phyloP scores from a whole-genome alignment of 2,797 vertebrate genomes.

The Dipus sagitta region DNA sequence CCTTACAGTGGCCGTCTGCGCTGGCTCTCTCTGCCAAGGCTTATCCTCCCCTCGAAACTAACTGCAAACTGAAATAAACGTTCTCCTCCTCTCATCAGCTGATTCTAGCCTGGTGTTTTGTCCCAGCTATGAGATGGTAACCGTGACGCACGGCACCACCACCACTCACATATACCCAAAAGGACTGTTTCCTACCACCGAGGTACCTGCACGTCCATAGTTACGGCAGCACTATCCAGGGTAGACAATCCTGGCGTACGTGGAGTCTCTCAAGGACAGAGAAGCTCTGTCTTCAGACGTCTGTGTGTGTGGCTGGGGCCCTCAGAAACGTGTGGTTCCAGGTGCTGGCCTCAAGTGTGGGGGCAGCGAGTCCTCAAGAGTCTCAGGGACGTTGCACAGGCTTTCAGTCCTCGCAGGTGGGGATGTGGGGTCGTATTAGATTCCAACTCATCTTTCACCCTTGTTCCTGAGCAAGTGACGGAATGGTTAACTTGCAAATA shows the following conservation, averaged over 20 bases:
- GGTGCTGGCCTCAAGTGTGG: not conserved
- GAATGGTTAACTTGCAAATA: not conserved
- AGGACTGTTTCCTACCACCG: no score
- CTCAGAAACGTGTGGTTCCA: not conserved
- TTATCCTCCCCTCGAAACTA: no score
- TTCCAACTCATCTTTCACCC: not conserved
- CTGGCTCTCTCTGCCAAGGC: no score
- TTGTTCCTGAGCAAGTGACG: not conserved
- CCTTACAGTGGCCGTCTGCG: no score
- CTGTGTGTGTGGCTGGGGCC: not conserved
- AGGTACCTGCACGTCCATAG: no score
- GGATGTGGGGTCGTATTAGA: not conserved
- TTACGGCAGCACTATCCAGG: not conserved
- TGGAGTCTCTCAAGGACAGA: not conserved
- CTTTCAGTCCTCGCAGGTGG: not conserved
- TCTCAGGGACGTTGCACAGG: not conserved
- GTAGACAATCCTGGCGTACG: no score
- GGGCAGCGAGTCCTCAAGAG: not conserved
- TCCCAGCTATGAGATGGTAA: no score
- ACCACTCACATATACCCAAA: no score
- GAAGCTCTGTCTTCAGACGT: not conserved
- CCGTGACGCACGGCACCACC: no score
- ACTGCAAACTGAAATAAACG: no score
- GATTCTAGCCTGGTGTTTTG: no score
- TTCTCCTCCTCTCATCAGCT: no score